Evolutionary conservation across 1,140 invertebrate genomes (phyloP), one percentile per base, ranked within the genome.

Genomic region (Colletes latitarsis): DNA sequence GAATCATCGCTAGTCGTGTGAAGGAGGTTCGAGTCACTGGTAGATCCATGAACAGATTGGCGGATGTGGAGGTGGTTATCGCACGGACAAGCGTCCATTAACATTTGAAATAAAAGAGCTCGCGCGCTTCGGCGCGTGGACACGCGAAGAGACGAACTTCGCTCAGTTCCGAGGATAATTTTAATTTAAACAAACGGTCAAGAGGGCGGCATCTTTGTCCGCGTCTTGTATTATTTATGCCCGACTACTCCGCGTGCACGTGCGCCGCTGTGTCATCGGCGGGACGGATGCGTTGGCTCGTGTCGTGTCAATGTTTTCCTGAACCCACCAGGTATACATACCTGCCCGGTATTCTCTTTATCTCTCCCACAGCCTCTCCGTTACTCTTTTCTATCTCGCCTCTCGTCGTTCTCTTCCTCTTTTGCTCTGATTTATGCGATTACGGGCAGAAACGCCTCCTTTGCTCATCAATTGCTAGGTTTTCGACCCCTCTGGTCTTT

Each of bases 141-240:
- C 60, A 70, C 57, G 69, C 76, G 84, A 82, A 85, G 89, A 93
- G 92, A 91, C 84, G 84, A 83, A 30, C 69, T 64, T 79, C 17
- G 53, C 57, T 52, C 41, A 41, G 52, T 30, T 30, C 67, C 62
- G 70, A 75, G 86, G 90, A 93, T 92, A 92, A 93, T 93, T 93
- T 93, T 93, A 93, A 93, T 93, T 93, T 91, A 93, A 93, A 93
- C 92, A 93, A 93, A 93, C 93, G 93, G 90, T 91, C 89, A 87
- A 85, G 88, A 89, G 91, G 91, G 92, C 93, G 93, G 92, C 91
- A 90, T 93, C 93, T 93, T 93, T 93, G 93, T 93, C 91, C 90
- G 87, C 89, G 92, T 93, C 92, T 91, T 88, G 88, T 91, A 93
- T 93, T 93, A 93, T 93, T 93, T 93, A 93, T 93, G 91, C 90